Conservation (phyloP, 2,797 vertebrate species). For the Melanotaenia trifasciata region DNA sequence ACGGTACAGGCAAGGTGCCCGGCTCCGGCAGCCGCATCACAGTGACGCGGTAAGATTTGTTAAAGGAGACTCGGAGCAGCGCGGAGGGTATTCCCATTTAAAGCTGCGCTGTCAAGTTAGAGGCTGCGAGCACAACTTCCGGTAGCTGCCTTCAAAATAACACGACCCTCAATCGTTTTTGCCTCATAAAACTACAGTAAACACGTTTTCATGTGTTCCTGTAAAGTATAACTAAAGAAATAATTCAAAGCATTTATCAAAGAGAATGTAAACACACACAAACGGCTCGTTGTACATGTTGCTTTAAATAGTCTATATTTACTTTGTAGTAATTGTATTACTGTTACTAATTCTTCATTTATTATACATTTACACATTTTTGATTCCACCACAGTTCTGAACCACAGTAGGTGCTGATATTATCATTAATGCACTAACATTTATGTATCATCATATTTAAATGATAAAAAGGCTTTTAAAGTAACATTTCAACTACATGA, state of each 20-base stretch:
- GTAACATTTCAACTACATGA: neutral
- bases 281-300: neutral
- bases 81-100: slow-evolving; percentile 65
- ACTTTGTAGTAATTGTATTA: neutral
- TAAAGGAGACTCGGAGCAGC: slow-evolving; percentile 69
- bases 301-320: neutral
- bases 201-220: too few relatives aligned
- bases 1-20: slow-evolving; percentile 47
- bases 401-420: neutral
- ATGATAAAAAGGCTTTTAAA: neutral
- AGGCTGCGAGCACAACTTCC: slow-evolving; percentile 1
- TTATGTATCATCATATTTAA: too few relatives aligned
- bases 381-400: slow-evolving; percentile 15
- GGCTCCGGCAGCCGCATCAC: slow-evolving; percentile 70
- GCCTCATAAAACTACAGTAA: too few relatives aligned
- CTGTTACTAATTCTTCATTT: too few relatives aligned
- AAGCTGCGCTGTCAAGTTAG: slow-evolving; percentile 27
- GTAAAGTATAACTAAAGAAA: neutral
- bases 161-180: accelerated
- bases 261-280: neutral
- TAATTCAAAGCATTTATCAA: too few relatives aligned
- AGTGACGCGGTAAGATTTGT: slow-evolving; percentile 67
- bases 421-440: neutral
- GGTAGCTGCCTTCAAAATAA: slow-evolving; percentile 42
- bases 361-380: neutral